Evolutionary conservation across 2,888 invertebrate species (phyloP).

Genomic region (Elaeidobius kamerunicus): DNA sequence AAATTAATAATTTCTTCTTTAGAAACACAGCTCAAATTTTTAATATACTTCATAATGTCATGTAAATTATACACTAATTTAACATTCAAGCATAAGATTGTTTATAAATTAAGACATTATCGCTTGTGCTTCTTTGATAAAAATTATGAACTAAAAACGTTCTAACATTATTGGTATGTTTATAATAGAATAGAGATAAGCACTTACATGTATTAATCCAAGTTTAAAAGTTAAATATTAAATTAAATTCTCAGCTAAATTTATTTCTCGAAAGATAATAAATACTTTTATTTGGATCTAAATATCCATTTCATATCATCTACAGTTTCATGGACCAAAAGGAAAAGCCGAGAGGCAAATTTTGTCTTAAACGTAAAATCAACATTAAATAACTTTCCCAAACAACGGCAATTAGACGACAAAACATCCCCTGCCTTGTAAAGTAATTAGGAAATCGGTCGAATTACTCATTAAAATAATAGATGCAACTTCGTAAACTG

Average conservation of each 20-base stretch:
- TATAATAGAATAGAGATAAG: too few species aligned
- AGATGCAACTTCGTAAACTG: slow-evolving; percentile 23
- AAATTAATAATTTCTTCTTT: slow-evolving; percentile 27
- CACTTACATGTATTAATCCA: too few species aligned
- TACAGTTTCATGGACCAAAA: too few species aligned
- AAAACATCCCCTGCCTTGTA: slow-evolving; percentile 20
- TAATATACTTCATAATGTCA: slow-evolving; percentile 16
- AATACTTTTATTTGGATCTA: too few species aligned
- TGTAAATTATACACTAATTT: neutral
- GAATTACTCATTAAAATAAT: slow-evolving; percentile 29
- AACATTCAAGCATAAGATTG: neutral
- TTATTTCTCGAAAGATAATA: too few species aligned
- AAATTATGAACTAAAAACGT: too few species aligned
- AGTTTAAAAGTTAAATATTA: too few species aligned
- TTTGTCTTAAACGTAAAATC: too few species aligned
- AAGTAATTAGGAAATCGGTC: slow-evolving; percentile 28
- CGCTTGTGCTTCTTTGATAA: neutral
- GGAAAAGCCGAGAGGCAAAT: too few species aligned
- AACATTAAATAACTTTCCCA: slow-evolving; percentile 20
- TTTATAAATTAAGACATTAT: neutral
- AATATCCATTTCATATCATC: too few species aligned
- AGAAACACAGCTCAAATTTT: slow-evolving; percentile 18
- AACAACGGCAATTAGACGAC: slow-evolving; percentile 27
- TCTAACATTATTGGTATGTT: too few species aligned
- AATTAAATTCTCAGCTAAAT: too few species aligned